Evolutionary conservation across 2,888 invertebrate genomes (phyloP).

Genomic region (Ormia ochracea): DNA sequence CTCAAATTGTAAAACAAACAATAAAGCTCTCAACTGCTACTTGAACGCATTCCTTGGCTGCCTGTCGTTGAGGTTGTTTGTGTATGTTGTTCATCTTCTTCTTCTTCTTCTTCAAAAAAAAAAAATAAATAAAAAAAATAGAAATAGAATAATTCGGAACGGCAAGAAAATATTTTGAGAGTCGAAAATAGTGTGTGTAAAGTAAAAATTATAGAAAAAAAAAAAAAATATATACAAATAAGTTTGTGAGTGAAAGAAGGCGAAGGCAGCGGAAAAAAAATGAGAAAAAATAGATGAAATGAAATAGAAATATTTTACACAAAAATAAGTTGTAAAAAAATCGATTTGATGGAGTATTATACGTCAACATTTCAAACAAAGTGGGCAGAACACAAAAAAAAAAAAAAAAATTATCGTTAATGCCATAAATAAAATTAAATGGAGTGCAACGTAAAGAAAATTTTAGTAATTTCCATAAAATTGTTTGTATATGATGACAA

Average conservation of each 20-base stretch:
- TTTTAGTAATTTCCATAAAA: background rate
- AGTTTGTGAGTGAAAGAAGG: slow-evolving; percentile 61
- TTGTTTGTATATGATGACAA: background rate
- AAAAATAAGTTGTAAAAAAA: slow-evolving; percentile 62
- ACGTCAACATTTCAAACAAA: slow-evolving; percentile 14
- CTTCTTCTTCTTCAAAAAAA: too few species aligned
- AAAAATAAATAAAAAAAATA: slow-evolving; percentile 59
- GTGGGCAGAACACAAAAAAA: slow-evolving; percentile 18
- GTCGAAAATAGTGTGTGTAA: slow-evolving; percentile 57
- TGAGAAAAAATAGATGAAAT: slow-evolving; percentile 34
- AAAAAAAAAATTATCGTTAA: background rate
- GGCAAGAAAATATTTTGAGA: slow-evolving; percentile 2
- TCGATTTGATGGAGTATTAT: slow-evolving; percentile 51
- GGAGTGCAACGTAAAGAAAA: background rate
- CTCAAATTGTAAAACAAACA: slow-evolving; percentile 21
- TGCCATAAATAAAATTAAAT: background rate
- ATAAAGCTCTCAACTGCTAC: slow-evolving; percentile 68
- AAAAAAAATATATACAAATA: slow-evolving; percentile 49
- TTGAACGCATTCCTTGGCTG: slow-evolving; percentile 70
- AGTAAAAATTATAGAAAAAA: slow-evolving; percentile 63
- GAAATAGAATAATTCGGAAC: background rate
- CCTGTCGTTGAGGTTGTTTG: slow-evolving; percentile 42
- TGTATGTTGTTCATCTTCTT: slow-evolving; percentile 61
- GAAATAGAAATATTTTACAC: slow-evolving; percentile 52
- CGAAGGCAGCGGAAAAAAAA: slow-evolving; percentile 48